Evolutionary conservation across 2,888 invertebrate genomes (phyloP).

Genomic region (Drosophila phalerata): DNA sequence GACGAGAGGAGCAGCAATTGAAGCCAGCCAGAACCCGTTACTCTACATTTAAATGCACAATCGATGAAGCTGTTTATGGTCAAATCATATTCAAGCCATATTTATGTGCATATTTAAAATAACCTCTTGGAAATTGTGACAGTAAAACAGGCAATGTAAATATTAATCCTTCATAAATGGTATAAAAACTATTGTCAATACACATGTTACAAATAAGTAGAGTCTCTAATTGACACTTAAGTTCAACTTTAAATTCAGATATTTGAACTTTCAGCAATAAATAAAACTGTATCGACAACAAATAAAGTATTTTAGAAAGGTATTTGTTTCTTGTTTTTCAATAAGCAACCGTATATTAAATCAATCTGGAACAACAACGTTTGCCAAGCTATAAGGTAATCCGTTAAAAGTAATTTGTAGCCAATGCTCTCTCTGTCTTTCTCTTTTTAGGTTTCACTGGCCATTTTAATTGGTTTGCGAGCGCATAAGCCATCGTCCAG

Average conservation of each 20-base stretch:
- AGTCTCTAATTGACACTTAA: not conserved
- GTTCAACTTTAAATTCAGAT: not conserved
- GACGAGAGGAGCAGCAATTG: too few species aligned
- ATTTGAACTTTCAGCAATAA: not conserved
- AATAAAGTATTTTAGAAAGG: too few species aligned
- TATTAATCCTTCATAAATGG: not conserved
- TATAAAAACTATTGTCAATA: too few species aligned
- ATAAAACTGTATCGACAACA: not conserved
- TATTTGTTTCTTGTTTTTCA: not conserved
- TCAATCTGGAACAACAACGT: slow-evolving; percentile 7
- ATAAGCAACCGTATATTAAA: slow-evolving; percentile 11
- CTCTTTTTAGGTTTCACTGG: slow-evolving; percentile 48
- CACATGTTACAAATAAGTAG: too few species aligned
- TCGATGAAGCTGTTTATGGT: not conserved
- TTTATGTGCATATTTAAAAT: too few species aligned
- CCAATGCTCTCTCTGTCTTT: slow-evolving; percentile 28
- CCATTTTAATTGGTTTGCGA: slow-evolving; percentile 76
- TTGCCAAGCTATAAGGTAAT: slow-evolving; percentile 31
- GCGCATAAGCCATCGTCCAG: slow-evolving; percentile 62
- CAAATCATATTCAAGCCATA: not conserved
- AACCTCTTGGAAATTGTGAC: too few species aligned
- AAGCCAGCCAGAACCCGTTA: not conserved
- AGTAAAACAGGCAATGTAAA: not conserved
- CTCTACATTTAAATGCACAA: not conserved
- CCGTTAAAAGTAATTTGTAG: slow-evolving; percentile 69